These are phyloP conservation scores for Drosophila anomelani DNA, from an alignment of 2,888 invertebrate genomes.

Conservation along the genomic window DNA sequence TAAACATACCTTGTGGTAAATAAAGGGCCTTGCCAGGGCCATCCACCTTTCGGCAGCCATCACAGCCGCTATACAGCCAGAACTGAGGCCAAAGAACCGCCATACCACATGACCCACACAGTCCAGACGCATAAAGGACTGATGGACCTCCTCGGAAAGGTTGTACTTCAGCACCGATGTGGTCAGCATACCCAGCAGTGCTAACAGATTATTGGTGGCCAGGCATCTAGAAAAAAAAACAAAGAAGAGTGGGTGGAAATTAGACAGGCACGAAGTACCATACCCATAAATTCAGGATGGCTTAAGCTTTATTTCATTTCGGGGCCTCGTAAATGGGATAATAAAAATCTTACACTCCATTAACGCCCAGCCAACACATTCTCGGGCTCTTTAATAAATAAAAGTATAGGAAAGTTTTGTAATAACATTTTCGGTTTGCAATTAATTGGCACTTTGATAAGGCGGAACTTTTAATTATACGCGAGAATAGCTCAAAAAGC, in stretches of 20 bases:
- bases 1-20: slow-evolving; percentile 92
- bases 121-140: slow-evolving; percentile 78
- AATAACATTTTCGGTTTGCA: slow-evolving; percentile 9
- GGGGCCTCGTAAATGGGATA: slow-evolving; percentile 53
- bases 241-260: slow-evolving; percentile 14
- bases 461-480: slow-evolving; percentile 32
- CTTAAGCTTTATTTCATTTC: slow-evolving; percentile 7
- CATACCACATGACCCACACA: slow-evolving; percentile 88
- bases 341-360: slow-evolving; percentile 57
- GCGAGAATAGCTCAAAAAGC: slow-evolving; percentile 1
- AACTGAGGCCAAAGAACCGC: slow-evolving; percentile 93
- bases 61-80: slow-evolving; percentile 94
- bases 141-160: slow-evolving; percentile 78
- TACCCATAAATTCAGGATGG: slow-evolving; percentile 49
- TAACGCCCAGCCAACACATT: slow-evolving; percentile 1
- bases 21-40: slow-evolving; percentile 93
- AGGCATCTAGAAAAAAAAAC: slow-evolving; percentile 86
- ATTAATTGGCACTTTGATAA: slow-evolving; percentile 36
- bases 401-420: background rate
- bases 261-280: slow-evolving; percentile 32
- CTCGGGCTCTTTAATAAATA: slow-evolving; percentile 34
- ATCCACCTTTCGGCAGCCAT: slow-evolving; percentile 95
- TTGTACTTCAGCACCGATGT: slow-evolving; percentile 87
- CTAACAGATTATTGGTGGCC: slow-evolving; percentile 92
- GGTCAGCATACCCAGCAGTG: slow-evolving; percentile 91